Evolutionary conservation across 2,113 vertebrate genomes (phyloP).

Genomic region (Archocentrus centrarchus): DNA sequence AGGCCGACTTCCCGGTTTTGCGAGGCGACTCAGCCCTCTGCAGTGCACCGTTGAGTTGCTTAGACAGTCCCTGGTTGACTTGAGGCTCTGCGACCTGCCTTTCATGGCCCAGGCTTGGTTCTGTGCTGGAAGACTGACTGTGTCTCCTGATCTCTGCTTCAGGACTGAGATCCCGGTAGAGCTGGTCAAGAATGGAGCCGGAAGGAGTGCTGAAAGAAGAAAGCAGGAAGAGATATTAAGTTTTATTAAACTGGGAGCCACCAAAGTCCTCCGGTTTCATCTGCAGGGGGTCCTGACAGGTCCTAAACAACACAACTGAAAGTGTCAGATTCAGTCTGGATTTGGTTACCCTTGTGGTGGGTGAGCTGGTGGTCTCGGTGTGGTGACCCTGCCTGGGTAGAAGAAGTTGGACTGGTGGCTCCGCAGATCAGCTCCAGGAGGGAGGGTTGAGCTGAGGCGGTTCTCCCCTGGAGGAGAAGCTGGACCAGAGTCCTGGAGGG

Average conservation of each 20-base stretch:
- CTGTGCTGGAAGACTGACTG: neutral
- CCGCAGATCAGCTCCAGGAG: slow-evolving; percentile 57
- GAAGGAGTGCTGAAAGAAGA: slow-evolving; percentile 16
- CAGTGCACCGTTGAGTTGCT: slow-evolving; percentile 63
- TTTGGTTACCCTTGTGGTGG: slow-evolving; percentile 37
- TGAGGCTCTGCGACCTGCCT: slow-evolving; percentile 5
- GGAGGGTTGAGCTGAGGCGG: slow-evolving; percentile 69
- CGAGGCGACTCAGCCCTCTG: slow-evolving; percentile 44
- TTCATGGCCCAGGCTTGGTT: neutral
- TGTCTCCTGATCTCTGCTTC: slow-evolving; percentile 10
- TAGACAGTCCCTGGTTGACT: neutral
- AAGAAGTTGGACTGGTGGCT: slow-evolving; percentile 60
- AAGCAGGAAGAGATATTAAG: neutral
- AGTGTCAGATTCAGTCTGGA: neutral
- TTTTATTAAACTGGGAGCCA: neutral
- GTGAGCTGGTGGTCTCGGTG: slow-evolving; percentile 52
- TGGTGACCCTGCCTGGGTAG: slow-evolving; percentile 70
- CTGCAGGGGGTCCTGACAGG: too few species aligned
- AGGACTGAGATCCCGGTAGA: neutral
- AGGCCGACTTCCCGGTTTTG: slow-evolving; percentile 85
- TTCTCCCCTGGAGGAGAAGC: slow-evolving; percentile 43
- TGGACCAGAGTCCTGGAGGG: slow-evolving; percentile 84
- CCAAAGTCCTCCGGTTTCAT: neutral
- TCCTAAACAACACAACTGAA: neutral
- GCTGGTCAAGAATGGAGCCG: slow-evolving; percentile 13